Evolutionary conservation across 2,888 invertebrate species (phyloP), one percentile per base, ranked within the genome.

Genomic region (Drosophila prostipennis): DNA sequence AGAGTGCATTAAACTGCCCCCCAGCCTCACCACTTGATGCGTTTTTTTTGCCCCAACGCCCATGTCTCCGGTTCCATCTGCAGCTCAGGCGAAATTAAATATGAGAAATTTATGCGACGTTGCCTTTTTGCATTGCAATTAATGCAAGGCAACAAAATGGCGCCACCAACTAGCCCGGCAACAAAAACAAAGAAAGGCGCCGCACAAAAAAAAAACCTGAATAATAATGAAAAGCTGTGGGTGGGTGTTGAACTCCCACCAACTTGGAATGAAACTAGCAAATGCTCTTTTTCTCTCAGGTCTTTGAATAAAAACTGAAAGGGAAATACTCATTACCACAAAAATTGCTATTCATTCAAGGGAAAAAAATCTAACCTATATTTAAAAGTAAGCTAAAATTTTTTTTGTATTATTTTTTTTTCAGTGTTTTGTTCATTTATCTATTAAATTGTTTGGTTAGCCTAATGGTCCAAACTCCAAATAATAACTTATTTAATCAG

Each of bases 71-170:
- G 23, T 52, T 64, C 43, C 64, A 64, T 46, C 65, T 65, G 65
- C 65, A 65, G 53, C 65, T 65, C 65, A 4, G 65, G 65, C 76
- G 69, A 81, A 81, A 81, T 85, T 85, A 85, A 81, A 81, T 85
- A 85, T 80, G 83, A 80, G 83, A 85, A 81, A 85, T 81, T 81
- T 81, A 81, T 85, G 86, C 81, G 86, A 76, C 74, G 76, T 48
- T 76, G 78, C 76, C 64, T 74, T 65, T 74, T 74, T 64, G 65
- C 80, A 76, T 72, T 71, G 82, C 86, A 82, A 82, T 81, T 81
- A 81, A 81, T 85, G 80, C 73, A 72, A 69, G 60, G 59, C 78
- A 63, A 72, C 75, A 75, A 71, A 81, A 77, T 68, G 75, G 63
- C 72, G 52, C 46, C 69, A 51, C 45, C 69, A 67, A 65, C 67